These are phyloP conservation scores for Mylabris phalerata DNA, from an alignment of 1,140 invertebrate species.

Conservation along the genomic window DNA sequence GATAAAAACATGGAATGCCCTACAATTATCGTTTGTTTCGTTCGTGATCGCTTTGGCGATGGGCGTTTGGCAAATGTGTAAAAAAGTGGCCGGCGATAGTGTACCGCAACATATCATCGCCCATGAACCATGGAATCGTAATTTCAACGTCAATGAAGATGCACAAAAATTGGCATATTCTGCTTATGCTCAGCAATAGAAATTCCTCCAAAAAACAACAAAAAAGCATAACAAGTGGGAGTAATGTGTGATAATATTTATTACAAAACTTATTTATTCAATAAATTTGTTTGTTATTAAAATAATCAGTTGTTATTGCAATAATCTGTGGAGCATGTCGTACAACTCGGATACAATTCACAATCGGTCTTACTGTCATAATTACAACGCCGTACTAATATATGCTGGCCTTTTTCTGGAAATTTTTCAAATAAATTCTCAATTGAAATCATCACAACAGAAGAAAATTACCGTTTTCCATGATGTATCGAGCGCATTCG, in stretches of 20 bases:
- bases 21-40: constrained; percentile 78
- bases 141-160: constrained; percentile 49
- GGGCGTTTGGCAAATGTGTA: constrained; percentile 77
- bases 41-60: constrained; percentile 74
- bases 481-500: too few relatives aligned
- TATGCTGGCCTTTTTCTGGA: too few relatives aligned
- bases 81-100: constrained; percentile 70
- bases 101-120: constrained; percentile 60
- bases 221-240: not conserved
- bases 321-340: too few relatives aligned
- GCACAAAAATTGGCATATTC: constrained; percentile 67
- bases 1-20: constrained; percentile 76
- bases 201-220: not conserved
- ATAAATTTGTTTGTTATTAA: too few relatives aligned
- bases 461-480: too few relatives aligned
- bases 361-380: too few relatives aligned
- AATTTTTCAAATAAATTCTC: too few relatives aligned
- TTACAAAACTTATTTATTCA: not conserved
- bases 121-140: constrained; percentile 55
- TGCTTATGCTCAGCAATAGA: constrained; percentile 49
- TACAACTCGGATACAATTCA: too few relatives aligned
- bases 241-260: constrained; percentile 6
- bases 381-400: too few relatives aligned
- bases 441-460: too few relatives aligned
- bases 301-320: too few relatives aligned